phyloP scores from a whole-genome alignment of 1,140 invertebrate genomes.

The Piezodorus guildinii region DNA sequence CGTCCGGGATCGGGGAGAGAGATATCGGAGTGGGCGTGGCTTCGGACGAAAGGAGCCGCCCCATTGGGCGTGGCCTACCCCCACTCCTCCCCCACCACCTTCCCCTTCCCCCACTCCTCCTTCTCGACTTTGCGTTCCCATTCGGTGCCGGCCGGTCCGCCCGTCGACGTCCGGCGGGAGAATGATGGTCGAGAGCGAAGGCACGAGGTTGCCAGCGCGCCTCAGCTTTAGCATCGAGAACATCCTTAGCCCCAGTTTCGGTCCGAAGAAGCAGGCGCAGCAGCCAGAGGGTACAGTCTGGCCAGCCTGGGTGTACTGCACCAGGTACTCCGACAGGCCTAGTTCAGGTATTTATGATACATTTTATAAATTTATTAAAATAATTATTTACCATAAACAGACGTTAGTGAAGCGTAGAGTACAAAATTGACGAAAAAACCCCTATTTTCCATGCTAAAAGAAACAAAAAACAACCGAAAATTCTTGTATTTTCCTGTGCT shows the following conservation, averaged over 20 bases:
- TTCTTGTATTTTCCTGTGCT: too few species aligned
- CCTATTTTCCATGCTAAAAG: too few species aligned
- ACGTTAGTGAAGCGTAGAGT: too few species aligned
- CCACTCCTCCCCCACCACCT: not conserved
- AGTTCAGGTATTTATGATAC: slow-evolving; percentile 55
- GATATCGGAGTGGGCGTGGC: not conserved
- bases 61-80: not conserved
- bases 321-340: slow-evolving; percentile 86
- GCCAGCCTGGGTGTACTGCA: slow-evolving; percentile 87
- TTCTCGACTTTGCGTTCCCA: not conserved
- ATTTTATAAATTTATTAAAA: too few species aligned
- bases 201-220: slow-evolving; percentile 24
- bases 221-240: slow-evolving; percentile 47
- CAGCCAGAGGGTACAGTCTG: slow-evolving; percentile 34
- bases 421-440: too few species aligned
- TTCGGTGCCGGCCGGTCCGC: not conserved
- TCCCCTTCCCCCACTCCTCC: not conserved
- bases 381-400: too few species aligned
- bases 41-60: not conserved
- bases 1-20: not conserved
- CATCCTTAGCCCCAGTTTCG: slow-evolving; percentile 50
- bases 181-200: slow-evolving; percentile 33
- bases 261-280: slow-evolving; percentile 27
- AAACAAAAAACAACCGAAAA: too few species aligned
- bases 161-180: slow-evolving; percentile 9